These are phyloP conservation scores for Leuctra nigra DNA, from an alignment of 2,888 invertebrate genomes.

Conservation along the genomic window DNA sequence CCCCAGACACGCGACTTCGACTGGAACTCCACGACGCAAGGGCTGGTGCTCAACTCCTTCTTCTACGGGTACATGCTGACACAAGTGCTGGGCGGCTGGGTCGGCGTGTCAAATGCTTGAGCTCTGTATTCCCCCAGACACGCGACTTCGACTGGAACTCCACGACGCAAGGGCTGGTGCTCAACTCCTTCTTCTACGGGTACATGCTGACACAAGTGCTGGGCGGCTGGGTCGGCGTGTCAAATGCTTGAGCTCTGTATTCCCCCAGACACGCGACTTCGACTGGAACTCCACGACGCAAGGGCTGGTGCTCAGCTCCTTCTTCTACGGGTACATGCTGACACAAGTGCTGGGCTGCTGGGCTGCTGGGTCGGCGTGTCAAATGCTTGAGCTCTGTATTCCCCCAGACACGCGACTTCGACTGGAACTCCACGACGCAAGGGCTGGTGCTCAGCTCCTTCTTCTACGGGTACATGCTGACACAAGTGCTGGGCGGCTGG, in stretches of 20 bases:
- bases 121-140: no score
- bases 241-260: no score
- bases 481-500: conserved; percentile 75
- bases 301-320: conserved; percentile 74
- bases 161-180: conserved; percentile 65
- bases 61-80: conserved; percentile 86
- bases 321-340: conserved; percentile 83
- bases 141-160: conserved; percentile 77
- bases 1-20: conserved; percentile 71
- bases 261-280: conserved; percentile 69
- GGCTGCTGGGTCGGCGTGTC: no score
- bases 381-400: no score
- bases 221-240: conserved; percentile 78
- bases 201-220: conserved; percentile 74
- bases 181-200: conserved; percentile 86
- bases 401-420: conserved; percentile 63
- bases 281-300: conserved; percentile 72
- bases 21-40: conserved; percentile 72
- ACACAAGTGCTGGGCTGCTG: conserved; percentile 78
- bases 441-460: conserved; percentile 78
- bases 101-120: no score
- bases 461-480: conserved; percentile 83
- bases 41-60: conserved; percentile 75
- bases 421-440: conserved; percentile 71
- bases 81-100: conserved; percentile 72